Conservation (phyloP, 2,888 invertebrate species). For the Nowickia ferox region DNA sequence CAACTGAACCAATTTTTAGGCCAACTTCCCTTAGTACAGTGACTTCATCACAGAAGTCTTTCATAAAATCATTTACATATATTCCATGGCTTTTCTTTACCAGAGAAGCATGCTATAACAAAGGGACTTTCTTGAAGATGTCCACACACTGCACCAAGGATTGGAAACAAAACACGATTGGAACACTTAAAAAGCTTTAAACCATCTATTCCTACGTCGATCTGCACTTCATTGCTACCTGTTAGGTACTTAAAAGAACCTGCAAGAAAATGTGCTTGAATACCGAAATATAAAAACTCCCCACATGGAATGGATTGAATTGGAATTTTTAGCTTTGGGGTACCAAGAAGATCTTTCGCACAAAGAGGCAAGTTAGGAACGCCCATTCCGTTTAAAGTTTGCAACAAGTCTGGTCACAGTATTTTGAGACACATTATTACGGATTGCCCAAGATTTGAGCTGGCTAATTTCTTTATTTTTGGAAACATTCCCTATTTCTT, state of each 20-base stretch:
- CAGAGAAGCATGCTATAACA: slow-evolving; percentile 49
- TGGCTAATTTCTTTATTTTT: no score
- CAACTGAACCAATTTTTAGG: slow-evolving; percentile 9
- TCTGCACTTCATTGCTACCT: slow-evolving; percentile 16
- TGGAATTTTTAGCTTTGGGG: no score
- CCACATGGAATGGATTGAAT: no score
- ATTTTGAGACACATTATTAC: no score
- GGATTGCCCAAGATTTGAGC: no score
- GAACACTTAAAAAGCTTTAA: slow-evolving; percentile 52
- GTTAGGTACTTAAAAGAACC: slow-evolving; percentile 10
- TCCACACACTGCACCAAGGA: slow-evolving; percentile 47
- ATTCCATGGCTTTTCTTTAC: slow-evolving; percentile 35
- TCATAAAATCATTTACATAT: slow-evolving; percentile 47
- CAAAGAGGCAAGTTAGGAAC: background rate
- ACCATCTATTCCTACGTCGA: slow-evolving; percentile 47
- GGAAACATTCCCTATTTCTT: no score
- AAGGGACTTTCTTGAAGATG: slow-evolving; percentile 40
- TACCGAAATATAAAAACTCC: slow-evolving; percentile 45
- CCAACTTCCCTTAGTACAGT: slow-evolving; percentile 32
- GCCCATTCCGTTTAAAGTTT: background rate
- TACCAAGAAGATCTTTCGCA: no score
- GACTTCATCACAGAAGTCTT: slow-evolving; percentile 14
- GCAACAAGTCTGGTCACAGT: no score
- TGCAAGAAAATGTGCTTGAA: slow-evolving; percentile 34
- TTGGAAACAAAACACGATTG: slow-evolving; percentile 43